A percentile compares a stretch with the other conserved stretches of the same genome.
Conservation (phyloP, 2,797 vertebrate species). For the Liasis olivaceus region DNA sequence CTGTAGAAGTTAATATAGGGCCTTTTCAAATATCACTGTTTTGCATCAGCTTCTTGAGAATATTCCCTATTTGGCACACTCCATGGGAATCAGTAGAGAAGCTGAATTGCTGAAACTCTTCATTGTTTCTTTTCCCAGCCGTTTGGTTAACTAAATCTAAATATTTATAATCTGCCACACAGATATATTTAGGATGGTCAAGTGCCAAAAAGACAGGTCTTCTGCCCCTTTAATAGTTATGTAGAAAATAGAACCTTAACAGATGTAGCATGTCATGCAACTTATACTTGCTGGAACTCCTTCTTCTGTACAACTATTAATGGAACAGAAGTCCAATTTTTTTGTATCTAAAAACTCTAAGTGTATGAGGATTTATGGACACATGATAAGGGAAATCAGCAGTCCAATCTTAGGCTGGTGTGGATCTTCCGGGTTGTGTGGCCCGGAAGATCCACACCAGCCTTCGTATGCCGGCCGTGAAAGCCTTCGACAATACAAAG, state of each 20-base stretch:
- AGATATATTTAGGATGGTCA: not conserved
- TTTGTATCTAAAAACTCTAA: not conserved
- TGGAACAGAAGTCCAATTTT: not conserved
- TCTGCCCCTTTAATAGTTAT: slow-evolving; percentile 4
- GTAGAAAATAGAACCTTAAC: not conserved
- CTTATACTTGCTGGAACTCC: not conserved
- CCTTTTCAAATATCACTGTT: not conserved
- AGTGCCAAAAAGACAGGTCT: not conserved
- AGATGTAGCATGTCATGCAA: not conserved
- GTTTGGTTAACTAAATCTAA: not conserved
- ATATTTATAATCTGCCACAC: not conserved
- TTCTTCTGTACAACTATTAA: slow-evolving; percentile 8
- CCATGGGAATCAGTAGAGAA: slow-evolving; percentile 49
- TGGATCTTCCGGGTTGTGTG: no score
- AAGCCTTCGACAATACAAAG: no score
- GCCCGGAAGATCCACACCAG: no score
- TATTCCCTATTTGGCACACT: not conserved
- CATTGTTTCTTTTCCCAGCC: not conserved
- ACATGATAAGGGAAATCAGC: not conserved
- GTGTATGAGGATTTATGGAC: no score
- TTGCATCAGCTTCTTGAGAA: slow-evolving; percentile 40
- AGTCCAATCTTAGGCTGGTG: not conserved
- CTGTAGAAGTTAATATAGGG: not conserved
- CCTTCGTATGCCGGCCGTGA: no score
- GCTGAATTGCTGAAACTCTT: slow-evolving; percentile 35